These are phyloP conservation scores for Patella pellucida DNA, from an alignment of 2,888 invertebrate species.

Conservation along the genomic window DNA sequence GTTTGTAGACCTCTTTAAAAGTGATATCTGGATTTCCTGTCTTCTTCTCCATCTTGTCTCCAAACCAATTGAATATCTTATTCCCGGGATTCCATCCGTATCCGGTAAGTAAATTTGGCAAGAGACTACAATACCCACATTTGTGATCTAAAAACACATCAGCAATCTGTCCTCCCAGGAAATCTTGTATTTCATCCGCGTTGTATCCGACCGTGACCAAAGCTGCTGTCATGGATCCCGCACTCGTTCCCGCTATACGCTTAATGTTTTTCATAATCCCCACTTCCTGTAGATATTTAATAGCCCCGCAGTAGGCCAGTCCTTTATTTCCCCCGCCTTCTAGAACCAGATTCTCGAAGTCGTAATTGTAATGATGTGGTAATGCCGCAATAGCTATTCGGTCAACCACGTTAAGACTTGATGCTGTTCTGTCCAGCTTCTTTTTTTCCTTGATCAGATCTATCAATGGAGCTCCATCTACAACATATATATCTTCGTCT, in stretches of 20 bases:
- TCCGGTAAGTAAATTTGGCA: conserved; percentile 54
- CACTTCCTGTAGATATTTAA: conserved; percentile 56
- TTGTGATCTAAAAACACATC: conserved; percentile 45
- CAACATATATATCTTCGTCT: too few relatives aligned
- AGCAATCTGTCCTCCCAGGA: conserved; percentile 54
- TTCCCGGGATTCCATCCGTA: conserved; percentile 65
- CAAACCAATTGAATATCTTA: conserved; percentile 59
- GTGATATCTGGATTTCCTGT: conserved; percentile 47
- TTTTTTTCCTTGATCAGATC: too few relatives aligned
- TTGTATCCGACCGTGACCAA: conserved; percentile 59
- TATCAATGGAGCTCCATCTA: too few relatives aligned
- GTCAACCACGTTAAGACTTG: too few relatives aligned
- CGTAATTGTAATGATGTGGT: conserved; percentile 43
- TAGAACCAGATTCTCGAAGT: conserved; percentile 61
- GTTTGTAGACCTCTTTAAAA: too few relatives aligned
- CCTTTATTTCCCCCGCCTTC: conserved; percentile 62
- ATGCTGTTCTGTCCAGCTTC: too few relatives aligned
- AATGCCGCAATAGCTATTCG: too few relatives aligned
- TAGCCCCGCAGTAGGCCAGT: conserved; percentile 55
- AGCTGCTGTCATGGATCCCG: conserved; percentile 63
- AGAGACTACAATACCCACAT: conserved; percentile 55
- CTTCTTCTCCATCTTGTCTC: conserved; percentile 49
- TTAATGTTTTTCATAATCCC: conserved; percentile 49
- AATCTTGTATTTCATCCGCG: conserved; percentile 51
- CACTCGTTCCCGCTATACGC: conserved; percentile 61